Conservation (phyloP, 1,140 invertebrate species). For the Drosophila watanabei region DNA sequence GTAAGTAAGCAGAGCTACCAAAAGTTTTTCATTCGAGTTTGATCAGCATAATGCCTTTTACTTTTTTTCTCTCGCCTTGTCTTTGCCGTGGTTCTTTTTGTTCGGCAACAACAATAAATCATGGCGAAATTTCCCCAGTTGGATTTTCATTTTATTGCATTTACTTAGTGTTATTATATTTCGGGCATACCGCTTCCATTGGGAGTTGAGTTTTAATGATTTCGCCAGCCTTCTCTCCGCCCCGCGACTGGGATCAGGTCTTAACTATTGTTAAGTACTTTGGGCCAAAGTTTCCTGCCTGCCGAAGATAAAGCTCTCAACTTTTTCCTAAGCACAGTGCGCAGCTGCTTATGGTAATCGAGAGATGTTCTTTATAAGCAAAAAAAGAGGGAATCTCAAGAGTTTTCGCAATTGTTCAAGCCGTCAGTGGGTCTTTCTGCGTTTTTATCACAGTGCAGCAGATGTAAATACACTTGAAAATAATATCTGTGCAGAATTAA, state of each 20-base stretch:
- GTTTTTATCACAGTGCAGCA: conserved; percentile 16
- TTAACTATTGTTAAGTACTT: conserved; percentile 74
- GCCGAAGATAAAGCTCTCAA: conserved; percentile 69
- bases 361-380: conserved; percentile 1
- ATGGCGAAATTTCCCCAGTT: conserved; percentile 77
- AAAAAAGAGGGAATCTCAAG: background rate
- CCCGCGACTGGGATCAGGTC: conserved; percentile 23
- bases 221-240: conserved; percentile 34
- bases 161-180: conserved; percentile 76
- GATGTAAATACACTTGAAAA: conserved; percentile 1
- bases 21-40: conserved; percentile 65
- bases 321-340: conserved; percentile 32
- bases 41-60: conserved; percentile 74
- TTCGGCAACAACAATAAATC: conserved; percentile 69
- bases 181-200: conserved; percentile 26
- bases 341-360: conserved; percentile 50
- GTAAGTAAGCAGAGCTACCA: conserved; percentile 49
- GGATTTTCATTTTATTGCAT: conserved; percentile 83
- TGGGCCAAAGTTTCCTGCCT: conserved; percentile 53
- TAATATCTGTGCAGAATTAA: too few relatives aligned
- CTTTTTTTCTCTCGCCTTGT: conserved; percentile 27
- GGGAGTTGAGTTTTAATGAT: conserved; percentile 67
- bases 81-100: conserved; percentile 25
- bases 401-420: conserved; percentile 50
- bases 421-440: conserved; percentile 18